Evolutionary conservation across 2,797 vertebrate species (phyloP), one percentile per base, ranked within the genome.

Genomic region (Hydrocynus forskahlii): DNA sequence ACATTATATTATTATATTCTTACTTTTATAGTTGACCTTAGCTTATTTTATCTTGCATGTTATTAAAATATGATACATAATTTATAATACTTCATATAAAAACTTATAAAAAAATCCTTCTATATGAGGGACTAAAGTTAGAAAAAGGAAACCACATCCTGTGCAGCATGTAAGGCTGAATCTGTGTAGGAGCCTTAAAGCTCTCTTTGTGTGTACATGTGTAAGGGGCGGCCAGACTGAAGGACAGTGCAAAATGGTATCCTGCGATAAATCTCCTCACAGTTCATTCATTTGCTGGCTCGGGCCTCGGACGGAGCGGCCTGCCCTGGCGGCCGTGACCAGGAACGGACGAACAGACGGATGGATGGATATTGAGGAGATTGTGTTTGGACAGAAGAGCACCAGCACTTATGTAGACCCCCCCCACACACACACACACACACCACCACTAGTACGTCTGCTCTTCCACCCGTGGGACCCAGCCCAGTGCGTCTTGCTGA

Each of bases 361-460:
- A 43, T 57, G 75, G 60, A 70, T 62, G 73, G 79, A 80, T 72
- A 71, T 25, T 68, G 21, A 73, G 74, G 63, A 70, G 79, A 74
- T 48, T 69, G 59, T 78, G 71, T 71, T 84, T 80, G 64, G 79
- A 91, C 93, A 91, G 89, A 91, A 92, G 92, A 93, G 68, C 75
- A 91, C 88, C 92, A 93, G 93, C 94, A 94, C 91, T 94, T 95
- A 93, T 93, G 94, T 93, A 88, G 87, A 90, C 79, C 71, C 62
- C 92, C 94, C 90, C 89, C 84, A n/a, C n/a, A n/a, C n/a, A n/a
- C n/a, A n/a, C n/a, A n/a, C n/a, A n/a, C n/a, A n/a, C n/a, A n/a
- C n/a, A n/a, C 14, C 75, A 63, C 68, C 57, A 35, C 79, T 59
- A 74, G 40, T 50, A 21, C 13, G 71, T 79, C 81, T 83, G 60